A percentile compares a stretch with the other conserved stretches of the same genome.
These are phyloP conservation scores for Listronotus oregonensis DNA, from an alignment of 1,140 invertebrate genomes.

Conservation along the genomic window DNA sequence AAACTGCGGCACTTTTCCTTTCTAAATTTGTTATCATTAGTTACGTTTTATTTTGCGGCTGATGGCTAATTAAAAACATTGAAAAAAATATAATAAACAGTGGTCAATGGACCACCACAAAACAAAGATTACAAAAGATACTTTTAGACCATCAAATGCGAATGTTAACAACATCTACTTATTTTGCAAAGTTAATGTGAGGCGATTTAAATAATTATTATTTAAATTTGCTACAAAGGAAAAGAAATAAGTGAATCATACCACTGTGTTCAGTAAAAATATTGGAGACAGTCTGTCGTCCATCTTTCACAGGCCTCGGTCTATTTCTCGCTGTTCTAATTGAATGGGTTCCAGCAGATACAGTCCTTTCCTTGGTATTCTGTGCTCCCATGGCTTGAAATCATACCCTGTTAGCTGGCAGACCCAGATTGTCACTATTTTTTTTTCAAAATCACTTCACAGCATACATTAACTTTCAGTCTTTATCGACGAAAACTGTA, in stretches of 20 bases:
- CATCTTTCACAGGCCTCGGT: slow-evolving; percentile 74
- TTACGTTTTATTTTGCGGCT: too few relatives aligned
- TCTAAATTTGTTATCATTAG: too few relatives aligned
- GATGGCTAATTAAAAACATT: too few relatives aligned
- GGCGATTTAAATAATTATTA: too few relatives aligned
- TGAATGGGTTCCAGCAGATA: slow-evolving; percentile 64
- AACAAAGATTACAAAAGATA: too few relatives aligned
- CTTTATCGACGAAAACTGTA: slow-evolving; percentile 12
- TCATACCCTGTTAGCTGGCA: slow-evolving; percentile 46
- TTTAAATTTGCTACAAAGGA: too few relatives aligned
- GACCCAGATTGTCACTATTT: slow-evolving; percentile 44
- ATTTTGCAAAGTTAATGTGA: too few relatives aligned
- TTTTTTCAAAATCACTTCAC: slow-evolving; percentile 36
- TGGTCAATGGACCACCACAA: too few relatives aligned
- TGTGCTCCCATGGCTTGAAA: slow-evolving; percentile 77
- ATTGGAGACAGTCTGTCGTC: slow-evolving; percentile 79
- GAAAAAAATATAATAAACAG: too few relatives aligned
- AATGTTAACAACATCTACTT: too few relatives aligned
- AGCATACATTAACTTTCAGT: slow-evolving; percentile 33
- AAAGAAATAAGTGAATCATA: slow-evolving; percentile 54
- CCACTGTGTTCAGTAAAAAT: slow-evolving; percentile 91
- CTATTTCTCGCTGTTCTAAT: slow-evolving; percentile 71
- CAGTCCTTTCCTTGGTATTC: slow-evolving; percentile 82
- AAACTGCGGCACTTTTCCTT: too few relatives aligned
- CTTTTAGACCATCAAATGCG: too few relatives aligned